Evolutionary conservation across 2,888 invertebrate species (phyloP).

Genomic region (Fragum fragum): DNA sequence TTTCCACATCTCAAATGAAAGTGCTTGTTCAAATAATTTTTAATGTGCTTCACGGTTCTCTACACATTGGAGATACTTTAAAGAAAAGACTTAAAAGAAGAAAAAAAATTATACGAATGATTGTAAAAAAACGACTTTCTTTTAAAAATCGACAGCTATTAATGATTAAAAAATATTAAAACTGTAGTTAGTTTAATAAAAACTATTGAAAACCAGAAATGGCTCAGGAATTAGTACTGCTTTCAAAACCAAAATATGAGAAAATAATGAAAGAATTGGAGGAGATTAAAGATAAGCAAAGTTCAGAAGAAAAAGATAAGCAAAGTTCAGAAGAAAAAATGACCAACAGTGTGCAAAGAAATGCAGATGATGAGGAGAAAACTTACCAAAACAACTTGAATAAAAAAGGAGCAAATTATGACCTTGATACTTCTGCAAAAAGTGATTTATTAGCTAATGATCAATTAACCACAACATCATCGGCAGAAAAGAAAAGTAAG

Average conservation of each 20-base stretch:
- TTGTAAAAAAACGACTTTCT: not conserved
- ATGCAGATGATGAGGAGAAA: not conserved
- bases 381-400: too few relatives aligned
- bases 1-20: constrained; percentile 5
- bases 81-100: not conserved
- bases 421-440: too few relatives aligned
- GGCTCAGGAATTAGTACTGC: constrained; percentile 18
- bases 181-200: not conserved
- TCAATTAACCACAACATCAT: too few relatives aligned
- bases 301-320: not conserved
- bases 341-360: too few relatives aligned
- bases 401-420: too few relatives aligned
- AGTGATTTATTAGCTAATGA: too few relatives aligned
- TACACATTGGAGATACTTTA: not conserved
- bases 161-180: not conserved
- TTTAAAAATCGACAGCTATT: not conserved
- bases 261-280: not conserved
- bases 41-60: constrained; percentile 14
- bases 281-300: not conserved
- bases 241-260: constrained; percentile 25
- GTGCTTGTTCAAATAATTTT: constrained; percentile 19
- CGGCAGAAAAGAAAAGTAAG: too few relatives aligned
- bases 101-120: constrained; percentile 3
- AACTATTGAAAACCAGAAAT: not conserved
- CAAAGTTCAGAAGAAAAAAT: too few relatives aligned